Base-by-base conservation (phyloP, 2,797 vertebrate species). In the Anas bernieri region DNA sequence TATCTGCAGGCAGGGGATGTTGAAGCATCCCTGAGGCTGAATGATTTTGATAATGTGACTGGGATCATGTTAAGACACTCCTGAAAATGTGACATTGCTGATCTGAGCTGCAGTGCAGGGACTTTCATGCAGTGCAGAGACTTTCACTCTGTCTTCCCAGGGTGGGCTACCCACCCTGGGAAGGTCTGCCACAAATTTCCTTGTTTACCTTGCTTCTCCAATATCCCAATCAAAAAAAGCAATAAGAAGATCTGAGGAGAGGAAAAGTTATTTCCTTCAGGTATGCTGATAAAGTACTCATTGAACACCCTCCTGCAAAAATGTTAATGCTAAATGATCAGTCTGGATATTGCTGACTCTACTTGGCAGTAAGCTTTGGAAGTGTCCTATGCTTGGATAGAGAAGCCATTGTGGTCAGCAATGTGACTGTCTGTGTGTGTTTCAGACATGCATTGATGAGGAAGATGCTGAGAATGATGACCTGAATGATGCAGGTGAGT, bases 381-480 rank as follows among this genome's bases (percentile, higher is more conserved):
- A 52, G 45, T 20, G 45, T 33, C 54, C 35, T 75, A 0, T 68
- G 58, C 23, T 73, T 80, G 41, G 13, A 48, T 55, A 68, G 21
- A 63, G 64, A 61, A 77, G 25, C 30, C 39, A 72, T 90, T 84
- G 50, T 43, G 76, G 6, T 45, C 33, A 83, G 59, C 35, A n/a
- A 11, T 56, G 52, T 39, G 31, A 76, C 35, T 46, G 12, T 73
- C 39, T 77, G 20, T 43, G 21, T 87, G 50, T 96, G 41, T 98
- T 98, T 93, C 96, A 98, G 97, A 63, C 85, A 69, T 56, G 14
- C 54, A 88, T 93, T 28, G 93, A 97, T 41, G 97, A 98, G 48
- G 97, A 98, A 26, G 96, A 97, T 58, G 86, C 86, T 61, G 97
- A 98, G 55, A 96, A 97, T 33, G 97, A 97, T 10, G 97, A 97